Evolutionary conservation across 2,113 vertebrate species (phyloP).

Genomic region (Lontra canadensis): DNA sequence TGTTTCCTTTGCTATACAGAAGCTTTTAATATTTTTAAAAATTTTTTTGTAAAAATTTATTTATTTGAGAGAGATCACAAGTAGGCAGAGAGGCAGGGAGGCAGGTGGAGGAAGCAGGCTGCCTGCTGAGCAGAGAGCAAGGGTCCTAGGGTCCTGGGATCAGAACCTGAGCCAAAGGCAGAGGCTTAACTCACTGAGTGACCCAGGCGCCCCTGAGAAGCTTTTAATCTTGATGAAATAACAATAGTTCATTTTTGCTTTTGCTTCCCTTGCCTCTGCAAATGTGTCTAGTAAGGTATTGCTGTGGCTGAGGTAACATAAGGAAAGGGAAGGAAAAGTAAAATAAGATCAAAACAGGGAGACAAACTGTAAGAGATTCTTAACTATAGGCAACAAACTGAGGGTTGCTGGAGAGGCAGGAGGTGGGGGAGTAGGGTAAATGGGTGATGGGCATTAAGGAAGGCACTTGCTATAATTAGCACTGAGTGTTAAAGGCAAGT

Average conservation of each 20-base stretch:
- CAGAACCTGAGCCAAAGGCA: too few species aligned
- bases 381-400: neutral
- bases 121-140: too few species aligned
- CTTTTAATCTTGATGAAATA: neutral
- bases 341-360: neutral
- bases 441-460: neutral
- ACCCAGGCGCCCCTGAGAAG: too few species aligned
- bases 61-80: too few species aligned
- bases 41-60: too few species aligned
- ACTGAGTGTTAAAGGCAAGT: neutral
- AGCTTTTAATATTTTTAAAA: neutral
- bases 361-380: neutral
- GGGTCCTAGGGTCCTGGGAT: too few species aligned
- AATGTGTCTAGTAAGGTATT: neutral
- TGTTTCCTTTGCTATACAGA: neutral
- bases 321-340: neutral
- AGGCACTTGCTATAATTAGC: neutral
- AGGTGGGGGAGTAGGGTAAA: neutral
- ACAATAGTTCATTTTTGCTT: neutral
- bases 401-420: neutral
- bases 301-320: neutral
- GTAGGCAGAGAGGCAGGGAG: too few species aligned
- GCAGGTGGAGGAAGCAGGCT: too few species aligned
- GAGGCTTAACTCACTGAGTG: too few species aligned
- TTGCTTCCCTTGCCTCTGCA: neutral